Evolutionary conservation across 2,797 vertebrate species (phyloP), one percentile per base, ranked within the genome.

Genomic region (Thaleichthys pacificus): DNA sequence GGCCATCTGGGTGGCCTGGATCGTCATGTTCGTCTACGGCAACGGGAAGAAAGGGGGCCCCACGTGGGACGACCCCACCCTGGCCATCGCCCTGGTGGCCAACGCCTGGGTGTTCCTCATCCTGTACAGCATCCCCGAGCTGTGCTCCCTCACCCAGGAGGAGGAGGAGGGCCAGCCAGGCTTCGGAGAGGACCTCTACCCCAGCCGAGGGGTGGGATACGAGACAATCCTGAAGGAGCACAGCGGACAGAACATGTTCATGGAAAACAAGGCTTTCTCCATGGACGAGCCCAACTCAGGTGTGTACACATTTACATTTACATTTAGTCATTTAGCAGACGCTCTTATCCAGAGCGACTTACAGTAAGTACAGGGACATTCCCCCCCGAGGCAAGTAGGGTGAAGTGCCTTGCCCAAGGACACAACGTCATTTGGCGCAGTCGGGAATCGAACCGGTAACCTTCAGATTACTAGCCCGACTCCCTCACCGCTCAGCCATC

Each of bases 251-350:
- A 97, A 91, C 85, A 95, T 98, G 90, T 98, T 95, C 0, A 87
- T 98, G 91, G 97, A 99, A 74, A 99, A 99, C 82, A 98, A 98
- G 83, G 97, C 96, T 0, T 99, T 99, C 88, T 96, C 96, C 4
- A 95, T 98, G 96, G 97, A 99, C 0, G 97, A 99, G 64, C 94
- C 96, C 0, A 90, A 87, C 72, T 78, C 93, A 47, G 96, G 97
- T 98, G 88, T 21, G 89, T 2, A n/a, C 14, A 14, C 19, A n/a
- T n/a, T n/a, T n/a, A n/a, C 24, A 24, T 24, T 24, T 24, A 24
- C 24, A 24, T 24, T 24, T 24, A 24, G 24, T 24, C 24, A 24
- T 24, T 24, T 24, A 24, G 24, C 1, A 24, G 24, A 24, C 24
- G 24, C 24, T 24, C 24, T 24, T 24, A 1, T 24, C 24, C 24